Evolutionary conservation across 2,888 invertebrate genomes (phyloP), one percentile per base, ranked within the genome.

Genomic region (Cerceris rybyensis): DNA sequence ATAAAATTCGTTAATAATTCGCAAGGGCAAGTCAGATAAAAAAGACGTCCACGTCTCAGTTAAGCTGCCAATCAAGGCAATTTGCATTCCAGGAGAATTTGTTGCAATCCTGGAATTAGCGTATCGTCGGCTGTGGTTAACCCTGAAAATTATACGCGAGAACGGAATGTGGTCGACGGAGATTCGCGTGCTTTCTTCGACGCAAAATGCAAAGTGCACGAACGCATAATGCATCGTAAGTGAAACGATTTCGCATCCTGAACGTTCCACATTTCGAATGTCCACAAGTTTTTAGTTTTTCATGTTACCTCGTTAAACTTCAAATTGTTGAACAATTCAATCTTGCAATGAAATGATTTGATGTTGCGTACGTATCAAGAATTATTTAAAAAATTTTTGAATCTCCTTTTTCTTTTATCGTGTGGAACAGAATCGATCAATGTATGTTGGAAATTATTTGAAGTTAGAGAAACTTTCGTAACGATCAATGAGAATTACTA

Each of bases 141-240:
- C 82, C 80, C 84, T 85, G 84, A 84, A 84, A 84, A 84, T 82
- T 79, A 82, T 67, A 79, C 79, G 71, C 71, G 77, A 67, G 79
- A 79, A 84, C 78, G 83, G 83, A 84, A 84, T 84, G 82, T 79
- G 73, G 77, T 76, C 77, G 67, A 68, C 72, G 55, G 14, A 71
- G 77, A 50, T 55, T 68, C 73, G 81, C 71, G 75, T 75, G 75
- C 55, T 52, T 69, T 70, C 68, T 14, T 67, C 52, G 14, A 28
- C 28, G 28, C 28, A 28, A 4, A 54, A 13, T 42, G 14, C 50
- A 72, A 41, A 64, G 58, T 17, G 50, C 72, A 54, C 14, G n/a
- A 57, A 64, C 74, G 55, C 73, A 60, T 57, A 60, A 70, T 61
- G 70, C 61, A 66, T 70, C 78, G 67, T 64, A 70, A 70, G 64